Evolutionary conservation across 2,888 invertebrate species (phyloP).

Genomic region (Cheilosia pagana): DNA sequence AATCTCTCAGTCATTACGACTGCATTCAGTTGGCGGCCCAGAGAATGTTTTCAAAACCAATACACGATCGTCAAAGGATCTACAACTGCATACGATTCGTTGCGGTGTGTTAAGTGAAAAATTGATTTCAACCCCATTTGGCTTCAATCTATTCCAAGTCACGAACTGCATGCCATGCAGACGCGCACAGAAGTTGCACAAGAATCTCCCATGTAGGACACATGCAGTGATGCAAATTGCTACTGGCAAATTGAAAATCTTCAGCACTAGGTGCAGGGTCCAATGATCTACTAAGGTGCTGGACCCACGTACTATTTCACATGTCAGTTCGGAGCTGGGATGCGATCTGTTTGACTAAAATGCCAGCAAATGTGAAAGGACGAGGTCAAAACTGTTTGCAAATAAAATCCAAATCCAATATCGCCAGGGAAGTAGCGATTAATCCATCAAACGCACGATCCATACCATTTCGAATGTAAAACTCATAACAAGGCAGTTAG

Average conservation of each 20-base stretch:
- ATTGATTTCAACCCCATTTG: conserved; percentile 27
- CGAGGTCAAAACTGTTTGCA: too few species aligned
- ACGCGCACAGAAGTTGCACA: conserved; percentile 6
- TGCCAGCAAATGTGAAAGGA: too few species aligned
- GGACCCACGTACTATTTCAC: neutral
- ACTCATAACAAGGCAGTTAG: conserved; percentile 31
- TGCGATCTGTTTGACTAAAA: too few species aligned
- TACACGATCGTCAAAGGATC: conserved; percentile 15
- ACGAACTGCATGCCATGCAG: neutral
- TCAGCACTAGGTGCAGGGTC: too few species aligned
- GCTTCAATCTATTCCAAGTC: conserved; percentile 34
- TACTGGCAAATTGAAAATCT: conserved; percentile 55
- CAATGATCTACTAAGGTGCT: too few species aligned
- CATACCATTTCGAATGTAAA: conserved; percentile 18
- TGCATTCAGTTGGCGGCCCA: conserved; percentile 11
- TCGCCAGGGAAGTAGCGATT: neutral
- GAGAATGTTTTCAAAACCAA: conserved; percentile 40
- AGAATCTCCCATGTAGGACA: conserved; percentile 19
- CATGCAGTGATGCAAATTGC: conserved; percentile 60
- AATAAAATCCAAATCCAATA: neutral
- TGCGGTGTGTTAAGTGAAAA: conserved; percentile 26
- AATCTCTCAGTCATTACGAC: neutral
- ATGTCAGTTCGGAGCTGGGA: too few species aligned
- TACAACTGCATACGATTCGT: conserved; percentile 24
- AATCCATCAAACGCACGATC: conserved; percentile 29